Conservation (phyloP, 2,797 vertebrate species). For the Darevskia mixta region DNA sequence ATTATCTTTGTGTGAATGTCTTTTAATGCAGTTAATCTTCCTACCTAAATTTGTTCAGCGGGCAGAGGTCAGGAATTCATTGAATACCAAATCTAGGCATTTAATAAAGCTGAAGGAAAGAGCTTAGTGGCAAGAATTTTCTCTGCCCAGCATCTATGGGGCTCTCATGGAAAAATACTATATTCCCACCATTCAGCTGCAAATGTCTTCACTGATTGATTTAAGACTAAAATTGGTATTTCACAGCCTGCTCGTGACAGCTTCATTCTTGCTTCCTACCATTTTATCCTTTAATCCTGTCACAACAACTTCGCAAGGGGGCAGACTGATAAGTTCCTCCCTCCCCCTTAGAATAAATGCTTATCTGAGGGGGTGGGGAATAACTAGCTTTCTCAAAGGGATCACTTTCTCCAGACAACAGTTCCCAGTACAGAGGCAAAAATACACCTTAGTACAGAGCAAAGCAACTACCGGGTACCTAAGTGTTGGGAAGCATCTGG, state of each 20-base stretch:
- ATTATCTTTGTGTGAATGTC: neutral
- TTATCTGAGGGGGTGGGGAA: neutral
- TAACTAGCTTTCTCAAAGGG: neutral
- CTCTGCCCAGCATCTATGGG: neutral
- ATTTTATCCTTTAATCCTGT: neutral
- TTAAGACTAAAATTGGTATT: neutral
- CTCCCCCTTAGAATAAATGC: no score
- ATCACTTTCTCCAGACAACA: neutral
- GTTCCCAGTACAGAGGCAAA: no score
- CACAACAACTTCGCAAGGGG: neutral
- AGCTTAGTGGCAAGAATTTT: neutral
- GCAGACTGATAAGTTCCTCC: neutral
- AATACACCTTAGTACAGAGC: no score
- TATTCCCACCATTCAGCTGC: neutral
- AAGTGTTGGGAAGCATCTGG: no score
- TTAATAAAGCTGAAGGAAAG: neutral
- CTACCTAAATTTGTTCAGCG: slow-evolving; percentile 54
- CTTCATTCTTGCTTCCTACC: neutral
- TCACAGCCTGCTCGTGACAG: neutral
- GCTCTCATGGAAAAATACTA: neutral
- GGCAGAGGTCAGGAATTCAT: slow-evolving; percentile 57
- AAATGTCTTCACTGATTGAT: neutral
- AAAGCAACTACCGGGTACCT: no score
- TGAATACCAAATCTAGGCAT: neutral
- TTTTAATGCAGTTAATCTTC: slow-evolving; percentile 26